Percentiles rank a stretch among this genome's conserved stretches.
Conservation (phyloP, 2,113 vertebrate species). For the Menidia beryllina region DNA sequence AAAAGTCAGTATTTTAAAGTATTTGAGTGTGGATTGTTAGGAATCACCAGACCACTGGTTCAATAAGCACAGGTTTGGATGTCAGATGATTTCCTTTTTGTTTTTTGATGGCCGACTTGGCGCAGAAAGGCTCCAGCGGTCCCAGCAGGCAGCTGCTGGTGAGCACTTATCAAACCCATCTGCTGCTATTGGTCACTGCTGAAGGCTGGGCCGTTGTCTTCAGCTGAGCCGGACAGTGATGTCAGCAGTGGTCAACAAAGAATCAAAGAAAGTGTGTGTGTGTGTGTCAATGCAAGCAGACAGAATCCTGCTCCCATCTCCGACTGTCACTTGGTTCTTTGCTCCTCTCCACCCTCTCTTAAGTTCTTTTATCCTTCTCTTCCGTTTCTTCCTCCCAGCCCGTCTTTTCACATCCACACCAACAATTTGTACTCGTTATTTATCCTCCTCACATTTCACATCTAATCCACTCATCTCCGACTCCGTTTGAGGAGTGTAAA, state of each 20-base stretch:
- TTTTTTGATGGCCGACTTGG: slow-evolving; percentile 21
- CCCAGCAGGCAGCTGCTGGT: neutral
- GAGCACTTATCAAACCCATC: neutral
- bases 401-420: slow-evolving; percentile 2
- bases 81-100: neutral
- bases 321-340: slow-evolving; percentile 25
- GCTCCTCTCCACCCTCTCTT: neutral
- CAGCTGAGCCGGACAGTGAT: slow-evolving; percentile 33
- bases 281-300: neutral
- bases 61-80: neutral
- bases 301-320: slow-evolving; percentile 20
- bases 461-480: neutral
- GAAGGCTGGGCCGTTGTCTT: slow-evolving; percentile 42
- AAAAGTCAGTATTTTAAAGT: too few species aligned
- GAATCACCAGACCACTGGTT: too few species aligned
- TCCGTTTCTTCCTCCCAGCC: neutral
- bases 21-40: too few species aligned
- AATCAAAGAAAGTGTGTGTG: slow-evolving; percentile 54
- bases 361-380: neutral
- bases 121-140: neutral
- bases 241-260: slow-evolving; percentile 52
- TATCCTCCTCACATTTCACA: slow-evolving; percentile 1
- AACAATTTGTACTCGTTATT: slow-evolving; percentile 6
- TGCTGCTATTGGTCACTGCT: slow-evolving; percentile 10
- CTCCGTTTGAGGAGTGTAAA: neutral